These are phyloP conservation scores for Pachyseris speciosa DNA, from an alignment of 64 coral and sea anemone species.

Conservation along the genomic window DNA sequence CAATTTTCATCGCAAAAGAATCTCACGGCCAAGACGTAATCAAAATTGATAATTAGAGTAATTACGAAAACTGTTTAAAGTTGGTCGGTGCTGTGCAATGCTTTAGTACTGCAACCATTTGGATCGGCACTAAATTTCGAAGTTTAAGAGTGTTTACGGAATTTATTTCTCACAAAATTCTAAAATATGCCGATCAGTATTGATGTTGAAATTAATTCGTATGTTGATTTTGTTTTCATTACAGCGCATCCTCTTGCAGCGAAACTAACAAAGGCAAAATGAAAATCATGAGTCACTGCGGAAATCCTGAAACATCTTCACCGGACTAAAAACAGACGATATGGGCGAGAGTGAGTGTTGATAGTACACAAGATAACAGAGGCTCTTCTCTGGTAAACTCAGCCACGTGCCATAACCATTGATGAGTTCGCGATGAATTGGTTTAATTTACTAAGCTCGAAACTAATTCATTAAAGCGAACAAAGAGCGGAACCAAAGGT, in stretches of 20 bases:
- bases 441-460: conserved; percentile 36
- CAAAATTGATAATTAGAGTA: conserved; percentile 43
- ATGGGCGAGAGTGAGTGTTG: neutral
- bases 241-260: neutral
- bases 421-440: neutral
- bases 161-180: conserved; percentile 43
- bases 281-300: neutral
- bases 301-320: neutral
- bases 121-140: neutral
- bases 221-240: conserved; percentile 38
- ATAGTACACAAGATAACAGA: conserved; percentile 4
- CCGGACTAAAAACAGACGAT: neutral
- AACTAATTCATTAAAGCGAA: conserved; percentile 28
- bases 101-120: neutral
- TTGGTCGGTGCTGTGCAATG: neutral
- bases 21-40: neutral
- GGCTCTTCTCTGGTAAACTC: neutral
- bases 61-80: conserved; percentile 47
- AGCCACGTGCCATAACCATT: conserved; percentile 23
- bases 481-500: neutral
- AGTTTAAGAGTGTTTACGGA: conserved; percentile 37
- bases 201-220: conserved; percentile 14
- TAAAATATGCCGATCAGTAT: conserved; percentile 4
- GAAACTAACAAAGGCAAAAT: conserved; percentile 49
- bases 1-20: conserved; percentile 43